phyloP scores from a whole-genome alignment of 2,888 invertebrate species.

The Hofmannophila pseudospretella region DNA sequence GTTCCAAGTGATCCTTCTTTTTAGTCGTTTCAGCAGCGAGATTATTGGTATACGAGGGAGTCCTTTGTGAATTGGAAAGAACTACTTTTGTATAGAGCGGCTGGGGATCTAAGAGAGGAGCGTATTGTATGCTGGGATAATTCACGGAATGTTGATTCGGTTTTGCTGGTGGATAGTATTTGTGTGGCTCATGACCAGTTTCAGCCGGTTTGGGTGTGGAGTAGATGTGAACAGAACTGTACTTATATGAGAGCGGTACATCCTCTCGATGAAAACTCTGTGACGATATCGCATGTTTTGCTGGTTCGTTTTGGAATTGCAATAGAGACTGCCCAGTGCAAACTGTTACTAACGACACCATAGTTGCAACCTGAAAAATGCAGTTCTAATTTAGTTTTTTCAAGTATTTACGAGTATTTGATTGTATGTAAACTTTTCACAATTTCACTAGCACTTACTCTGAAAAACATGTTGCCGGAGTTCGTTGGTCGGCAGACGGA shows the following conservation, averaged over 20 bases:
- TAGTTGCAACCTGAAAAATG: slow-evolving; percentile 24
- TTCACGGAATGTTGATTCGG: background rate
- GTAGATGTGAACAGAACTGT: slow-evolving; percentile 23
- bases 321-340: slow-evolving; percentile 13
- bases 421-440: too few species aligned
- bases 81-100: background rate
- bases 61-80: background rate
- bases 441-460: slow-evolving; percentile 28
- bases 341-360: slow-evolving; percentile 18
- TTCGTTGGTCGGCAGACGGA: slow-evolving; percentile 16
- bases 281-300: slow-evolving; percentile 25
- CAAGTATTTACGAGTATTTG: too few species aligned
- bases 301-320: slow-evolving; percentile 6
- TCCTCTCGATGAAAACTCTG: slow-evolving; percentile 29
- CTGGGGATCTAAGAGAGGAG: slow-evolving; percentile 17
- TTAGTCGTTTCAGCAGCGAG: background rate
- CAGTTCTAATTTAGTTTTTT: slow-evolving; percentile 8
- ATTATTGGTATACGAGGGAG: background rate
- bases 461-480: slow-evolving; percentile 25
- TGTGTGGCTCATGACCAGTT: slow-evolving; percentile 1
- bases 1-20: slow-evolving; percentile 28
- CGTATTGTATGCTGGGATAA: slow-evolving; percentile 22
- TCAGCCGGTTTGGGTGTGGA: slow-evolving; percentile 13
- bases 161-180: background rate
- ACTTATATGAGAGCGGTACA: slow-evolving; percentile 29